A percentile compares a stretch with the other conserved stretches of the same genome.
Conservation (phyloP, 2,797 vertebrate species). For the Tangara arthus region DNA sequence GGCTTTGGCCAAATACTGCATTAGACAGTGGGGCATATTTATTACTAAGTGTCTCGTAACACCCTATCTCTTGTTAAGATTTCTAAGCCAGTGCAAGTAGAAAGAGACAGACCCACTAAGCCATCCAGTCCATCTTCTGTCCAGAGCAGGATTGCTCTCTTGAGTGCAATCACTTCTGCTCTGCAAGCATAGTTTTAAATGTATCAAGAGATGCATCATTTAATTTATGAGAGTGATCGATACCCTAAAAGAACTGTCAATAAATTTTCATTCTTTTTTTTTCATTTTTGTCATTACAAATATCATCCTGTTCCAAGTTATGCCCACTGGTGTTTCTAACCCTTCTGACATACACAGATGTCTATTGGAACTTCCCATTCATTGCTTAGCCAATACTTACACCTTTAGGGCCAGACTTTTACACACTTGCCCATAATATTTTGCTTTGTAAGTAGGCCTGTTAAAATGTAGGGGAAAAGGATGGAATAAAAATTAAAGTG, state of each 20-base stretch:
- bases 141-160: background rate
- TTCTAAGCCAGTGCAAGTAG: background rate
- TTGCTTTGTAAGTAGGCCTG: constrained; percentile 5
- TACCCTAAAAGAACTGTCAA: constrained; percentile 6
- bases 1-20: constrained; percentile 10
- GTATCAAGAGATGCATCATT: background rate
- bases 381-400: background rate
- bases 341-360: background rate
- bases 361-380: background rate
- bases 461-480: background rate
- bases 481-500: constrained; percentile 11
- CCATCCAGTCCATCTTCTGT: background rate
- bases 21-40: background rate
- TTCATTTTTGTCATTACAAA: background rate
- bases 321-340: background rate
- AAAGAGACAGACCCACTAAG: background rate
- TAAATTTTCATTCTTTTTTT: constrained; percentile 19
- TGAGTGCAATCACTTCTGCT: background rate
- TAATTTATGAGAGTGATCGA: background rate
- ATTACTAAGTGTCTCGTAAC: background rate
- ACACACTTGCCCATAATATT: background rate
- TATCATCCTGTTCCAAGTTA: background rate
- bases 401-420: constrained; percentile 14
- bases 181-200: background rate
- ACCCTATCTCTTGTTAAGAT: background rate